phyloP scores from a whole-genome alignment of 2,113 vertebrate species.

The Sphyrna mokarran region DNA sequence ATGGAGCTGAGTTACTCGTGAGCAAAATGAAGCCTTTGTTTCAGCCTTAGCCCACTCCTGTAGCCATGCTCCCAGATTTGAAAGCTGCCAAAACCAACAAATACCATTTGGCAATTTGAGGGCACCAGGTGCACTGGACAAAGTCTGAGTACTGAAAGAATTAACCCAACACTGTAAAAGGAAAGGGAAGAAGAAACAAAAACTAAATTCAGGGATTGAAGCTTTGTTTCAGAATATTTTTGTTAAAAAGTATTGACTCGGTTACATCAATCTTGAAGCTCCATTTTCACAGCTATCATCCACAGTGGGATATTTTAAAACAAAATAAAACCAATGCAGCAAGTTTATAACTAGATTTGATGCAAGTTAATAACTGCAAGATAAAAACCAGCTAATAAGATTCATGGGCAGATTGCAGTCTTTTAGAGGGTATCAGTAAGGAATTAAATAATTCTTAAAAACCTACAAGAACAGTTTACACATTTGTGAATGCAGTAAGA shows the following conservation, averaged over 20 bases:
- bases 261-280: background rate
- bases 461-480: no score
- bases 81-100: conserved; percentile 23
- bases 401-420: no score
- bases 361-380: background rate
- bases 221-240: conserved; percentile 21
- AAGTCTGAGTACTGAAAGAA: conserved; percentile 24
- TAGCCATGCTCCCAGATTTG: background rate
- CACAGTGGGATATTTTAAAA: background rate
- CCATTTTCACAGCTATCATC: background rate
- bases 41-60: background rate
- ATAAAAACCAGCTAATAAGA: background rate
- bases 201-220: background rate
- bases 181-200: background rate
- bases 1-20: background rate
- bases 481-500: no score
- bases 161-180: conserved; percentile 19
- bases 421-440: no score
- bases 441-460: no score
- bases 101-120: conserved; percentile 37
- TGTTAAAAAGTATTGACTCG: background rate
- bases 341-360: background rate
- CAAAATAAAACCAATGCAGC: background rate
- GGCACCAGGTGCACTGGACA: conserved; percentile 11
- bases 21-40: conserved; percentile 43